Evolutionary conservation across 2,888 invertebrate species (phyloP), one percentile per base, ranked within the genome.

Genomic region (Mimas tiliae): DNA sequence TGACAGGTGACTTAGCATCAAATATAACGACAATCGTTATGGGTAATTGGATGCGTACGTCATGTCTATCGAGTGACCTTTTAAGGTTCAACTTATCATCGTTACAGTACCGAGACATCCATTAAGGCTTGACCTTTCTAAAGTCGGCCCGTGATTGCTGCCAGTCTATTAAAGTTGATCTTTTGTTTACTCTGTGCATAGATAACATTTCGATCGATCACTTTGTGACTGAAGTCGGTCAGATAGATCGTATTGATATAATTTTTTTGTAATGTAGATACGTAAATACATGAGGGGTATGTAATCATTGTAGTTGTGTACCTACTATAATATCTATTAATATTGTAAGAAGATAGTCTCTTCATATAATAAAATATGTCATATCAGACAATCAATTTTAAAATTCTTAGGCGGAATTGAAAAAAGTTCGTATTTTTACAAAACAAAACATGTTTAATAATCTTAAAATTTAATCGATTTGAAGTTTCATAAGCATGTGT

Each of bases 31-130:
- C 66, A 53, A 70, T 80, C 75, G 75, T 77, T 79, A 80, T 69
- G 73, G 70, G 75, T 83, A 83, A 84, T 84, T 84, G 83, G 78
- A 77, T 71, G 70, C 67, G 68, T 72, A 71, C 72, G 58, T 75
- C 77, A 75, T 79, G 76, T 72, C 74, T 73, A 71, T 68, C 68
- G 68, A 65, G 68, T 70, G 72, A 77, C 76, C 74, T 77, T 76
- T 72, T 64, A 64, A 66, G 72, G 69, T 69, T 69, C 65, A 65
- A 72, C 67, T 70, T 74, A 75, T 73, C 74, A 70, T 67, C 68
- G 66, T 69, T 69, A 72, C 34, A 55, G 68, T 73, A 72, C 68
- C 69, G 69, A 74, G 75, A 72, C 73, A 65, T 69, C 68, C 68
- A 71, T 72, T 74, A 72, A 73, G 73, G 70, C 63, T 73, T 76